Evolutionary conservation across 2,113 vertebrate genomes (phyloP).

Genomic region (Scatophagus argus): DNA sequence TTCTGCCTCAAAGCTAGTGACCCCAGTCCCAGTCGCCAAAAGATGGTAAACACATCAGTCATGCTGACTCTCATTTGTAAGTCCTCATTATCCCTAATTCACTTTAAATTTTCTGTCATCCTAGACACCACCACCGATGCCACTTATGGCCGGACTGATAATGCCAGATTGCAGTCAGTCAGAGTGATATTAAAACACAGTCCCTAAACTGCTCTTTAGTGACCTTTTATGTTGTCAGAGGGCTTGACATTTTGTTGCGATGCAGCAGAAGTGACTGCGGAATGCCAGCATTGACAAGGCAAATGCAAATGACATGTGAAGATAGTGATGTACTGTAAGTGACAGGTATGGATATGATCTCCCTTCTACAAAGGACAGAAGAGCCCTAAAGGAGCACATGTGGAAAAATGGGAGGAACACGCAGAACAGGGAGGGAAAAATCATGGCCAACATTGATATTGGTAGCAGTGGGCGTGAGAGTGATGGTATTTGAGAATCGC

Average conservation of each 20-base stretch:
- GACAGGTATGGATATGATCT: constrained; percentile 67
- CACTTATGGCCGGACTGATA: constrained; percentile 41
- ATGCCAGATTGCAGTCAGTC: constrained; percentile 45
- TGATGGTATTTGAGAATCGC: constrained; percentile 76
- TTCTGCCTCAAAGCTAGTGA: constrained; percentile 60
- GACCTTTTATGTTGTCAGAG: constrained; percentile 77
- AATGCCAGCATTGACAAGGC: constrained; percentile 68
- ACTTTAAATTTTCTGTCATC: constrained; percentile 28
- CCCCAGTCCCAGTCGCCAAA: constrained; percentile 47
- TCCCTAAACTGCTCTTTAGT: constrained; percentile 61
- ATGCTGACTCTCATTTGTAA: constrained; percentile 51
- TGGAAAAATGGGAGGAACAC: background rate
- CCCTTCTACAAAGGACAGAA: constrained; percentile 68
- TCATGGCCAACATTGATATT: constrained; percentile 57
- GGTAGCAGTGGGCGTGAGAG: constrained; percentile 38
- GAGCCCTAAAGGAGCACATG: constrained; percentile 63
- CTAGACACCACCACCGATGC: background rate
- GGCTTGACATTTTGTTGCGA: constrained; percentile 75
- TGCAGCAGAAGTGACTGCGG: constrained; percentile 73
- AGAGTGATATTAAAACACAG: constrained; percentile 54
- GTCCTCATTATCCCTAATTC: constrained; percentile 60
- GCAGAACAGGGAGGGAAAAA: constrained; percentile 13
- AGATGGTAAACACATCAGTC: constrained; percentile 54
- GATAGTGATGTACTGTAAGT: constrained; percentile 72
- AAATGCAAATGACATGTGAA: constrained; percentile 66